phyloP scores from a whole-genome alignment of 2,888 invertebrate species.

The Pyrgus malvae region DNA sequence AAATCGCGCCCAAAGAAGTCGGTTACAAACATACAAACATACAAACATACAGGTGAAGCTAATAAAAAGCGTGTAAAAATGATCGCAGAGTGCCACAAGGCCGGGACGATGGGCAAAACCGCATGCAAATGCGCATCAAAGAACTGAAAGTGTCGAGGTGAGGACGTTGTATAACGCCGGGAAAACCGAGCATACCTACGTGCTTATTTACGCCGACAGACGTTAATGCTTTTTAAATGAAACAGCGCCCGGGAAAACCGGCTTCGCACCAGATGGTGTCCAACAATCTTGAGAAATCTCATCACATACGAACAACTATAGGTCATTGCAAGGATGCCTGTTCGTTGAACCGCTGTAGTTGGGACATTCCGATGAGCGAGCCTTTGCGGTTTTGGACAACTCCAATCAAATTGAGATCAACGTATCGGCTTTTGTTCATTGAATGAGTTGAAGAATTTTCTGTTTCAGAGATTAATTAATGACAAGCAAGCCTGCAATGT shows the following conservation, averaged over 20 bases:
- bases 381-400: neutral
- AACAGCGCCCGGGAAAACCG: conserved; percentile 23
- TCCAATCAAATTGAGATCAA: neutral
- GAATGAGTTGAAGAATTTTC: too few relatives aligned
- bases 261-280: neutral
- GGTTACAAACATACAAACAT: too few relatives aligned
- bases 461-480: neutral
- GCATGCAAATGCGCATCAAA: conserved; percentile 50
- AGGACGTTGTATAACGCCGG: conserved; percentile 39
- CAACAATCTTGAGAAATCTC: neutral
- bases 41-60: too few relatives aligned
- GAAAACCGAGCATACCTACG: conserved; percentile 32
- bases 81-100: too few relatives aligned
- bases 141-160: conserved; percentile 44
- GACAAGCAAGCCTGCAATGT: too few relatives aligned
- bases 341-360: neutral
- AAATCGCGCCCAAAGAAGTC: too few relatives aligned
- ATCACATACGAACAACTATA: neutral
- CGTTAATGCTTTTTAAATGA: conserved; percentile 49
- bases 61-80: too few relatives aligned
- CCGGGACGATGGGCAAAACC: conserved; percentile 52
- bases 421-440: too few relatives aligned
- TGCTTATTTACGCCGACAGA: conserved; percentile 30
- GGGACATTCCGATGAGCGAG: neutral
- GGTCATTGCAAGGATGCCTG: conserved; percentile 3